These are phyloP conservation scores for Drosophila bunnanda DNA, from an alignment of 2,888 invertebrate genomes.

Conservation along the genomic window DNA sequence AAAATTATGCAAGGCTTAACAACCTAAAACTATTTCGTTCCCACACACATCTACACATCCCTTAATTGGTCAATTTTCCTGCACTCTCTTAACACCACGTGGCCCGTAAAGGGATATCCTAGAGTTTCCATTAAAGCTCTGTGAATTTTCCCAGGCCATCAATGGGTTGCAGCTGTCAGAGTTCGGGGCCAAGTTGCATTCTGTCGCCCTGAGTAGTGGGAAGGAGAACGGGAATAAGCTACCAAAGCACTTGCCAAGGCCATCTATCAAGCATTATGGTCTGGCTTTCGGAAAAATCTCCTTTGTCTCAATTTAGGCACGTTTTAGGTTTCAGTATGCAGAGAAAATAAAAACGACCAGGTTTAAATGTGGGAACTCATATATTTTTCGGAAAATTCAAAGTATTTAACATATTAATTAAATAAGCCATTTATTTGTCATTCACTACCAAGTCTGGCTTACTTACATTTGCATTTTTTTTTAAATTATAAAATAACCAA, in stretches of 20 bases:
- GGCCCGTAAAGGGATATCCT: constrained; percentile 20
- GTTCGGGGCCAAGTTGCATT: constrained; percentile 19
- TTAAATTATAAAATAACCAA: neutral
- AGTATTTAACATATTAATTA: neutral
- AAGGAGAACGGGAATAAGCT: constrained; percentile 15
- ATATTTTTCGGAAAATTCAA: no score
- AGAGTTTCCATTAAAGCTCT: constrained; percentile 19
- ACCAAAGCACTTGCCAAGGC: constrained; percentile 33
- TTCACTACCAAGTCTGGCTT: neutral
- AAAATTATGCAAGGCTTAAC: constrained; percentile 54
- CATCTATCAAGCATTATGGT: constrained; percentile 35
- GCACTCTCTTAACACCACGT: constrained; percentile 24
- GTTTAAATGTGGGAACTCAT: neutral
- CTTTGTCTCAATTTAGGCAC: constrained; percentile 34
- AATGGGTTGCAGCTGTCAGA: constrained; percentile 25
- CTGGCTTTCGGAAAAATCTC: constrained; percentile 22
- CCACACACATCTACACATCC: neutral
- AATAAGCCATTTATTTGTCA: neutral
- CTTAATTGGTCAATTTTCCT: constrained; percentile 47
- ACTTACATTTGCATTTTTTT: neutral
- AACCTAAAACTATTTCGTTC: constrained; percentile 44
- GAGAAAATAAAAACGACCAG: neutral
- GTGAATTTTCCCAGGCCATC: constrained; percentile 12
- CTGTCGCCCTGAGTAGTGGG: constrained; percentile 8
- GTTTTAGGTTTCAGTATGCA: constrained; percentile 8